A percentile compares a stretch with the other conserved stretches of the same genome.
phyloP scores from a whole-genome alignment of 2,797 vertebrate genomes.

The Channa striata region DNA sequence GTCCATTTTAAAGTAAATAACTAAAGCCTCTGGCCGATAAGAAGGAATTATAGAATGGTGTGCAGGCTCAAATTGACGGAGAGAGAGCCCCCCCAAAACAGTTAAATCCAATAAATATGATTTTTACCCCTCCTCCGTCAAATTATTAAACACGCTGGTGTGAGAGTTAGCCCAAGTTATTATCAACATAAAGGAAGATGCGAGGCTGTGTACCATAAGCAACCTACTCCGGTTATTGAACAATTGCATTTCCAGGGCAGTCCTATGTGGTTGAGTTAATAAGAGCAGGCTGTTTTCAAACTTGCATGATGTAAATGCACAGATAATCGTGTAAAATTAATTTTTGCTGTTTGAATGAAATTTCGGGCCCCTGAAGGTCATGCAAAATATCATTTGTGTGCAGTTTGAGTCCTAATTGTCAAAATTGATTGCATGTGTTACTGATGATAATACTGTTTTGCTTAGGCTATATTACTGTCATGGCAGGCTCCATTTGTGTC shows the following conservation, averaged over 20 bases:
- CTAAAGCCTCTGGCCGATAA: conserved; percentile 85
- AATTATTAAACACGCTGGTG: conserved; percentile 77
- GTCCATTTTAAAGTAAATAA: conserved; percentile 90
- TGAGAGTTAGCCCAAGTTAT: conserved; percentile 70
- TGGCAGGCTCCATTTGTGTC: conserved; percentile 38
- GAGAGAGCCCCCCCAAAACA: conserved; percentile 77
- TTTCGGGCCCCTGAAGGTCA: conserved; percentile 52
- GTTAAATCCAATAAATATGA: conserved; percentile 82
- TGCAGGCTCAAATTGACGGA: conserved; percentile 79
- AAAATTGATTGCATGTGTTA: conserved; percentile 21
- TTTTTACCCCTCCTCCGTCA: conserved; percentile 56
- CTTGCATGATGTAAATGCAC: conserved; percentile 23
- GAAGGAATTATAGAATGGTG: conserved; percentile 85
- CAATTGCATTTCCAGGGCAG: conserved; percentile 43
- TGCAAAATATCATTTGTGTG: conserved; percentile 16
- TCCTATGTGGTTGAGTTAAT: conserved; percentile 23
- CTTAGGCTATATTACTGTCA: conserved; percentile 21
- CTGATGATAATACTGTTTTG: conserved; percentile 16
- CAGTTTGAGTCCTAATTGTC: conserved; percentile 37
- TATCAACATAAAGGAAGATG: conserved; percentile 68
- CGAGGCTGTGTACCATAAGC: conserved; percentile 41
- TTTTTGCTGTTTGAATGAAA: conserved; percentile 34
- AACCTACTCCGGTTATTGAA: conserved; percentile 53
- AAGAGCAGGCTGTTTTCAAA: conserved; percentile 9
- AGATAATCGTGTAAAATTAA: conserved; percentile 28